A percentile compares a stretch with the other conserved stretches of the same genome.
Conservation (phyloP, 2,888 invertebrate genomes). For the Drosophila putrida region DNA sequence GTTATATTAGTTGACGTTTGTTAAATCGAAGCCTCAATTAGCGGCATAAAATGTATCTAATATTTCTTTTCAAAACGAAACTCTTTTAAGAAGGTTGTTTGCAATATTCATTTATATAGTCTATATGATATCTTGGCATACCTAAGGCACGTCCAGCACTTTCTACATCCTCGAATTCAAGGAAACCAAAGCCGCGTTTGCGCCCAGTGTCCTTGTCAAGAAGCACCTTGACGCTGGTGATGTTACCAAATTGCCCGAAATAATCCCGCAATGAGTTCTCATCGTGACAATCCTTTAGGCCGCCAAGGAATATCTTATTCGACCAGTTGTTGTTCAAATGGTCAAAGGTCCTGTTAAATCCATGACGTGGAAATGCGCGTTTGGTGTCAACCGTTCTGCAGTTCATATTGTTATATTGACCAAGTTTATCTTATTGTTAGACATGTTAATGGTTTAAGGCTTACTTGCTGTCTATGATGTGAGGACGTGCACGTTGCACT, state of each 20-base stretch:
- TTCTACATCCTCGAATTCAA: conserved; percentile 81
- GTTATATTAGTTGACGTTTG: no score
- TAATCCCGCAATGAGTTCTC: conserved; percentile 77
- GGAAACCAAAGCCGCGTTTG: conserved; percentile 83
- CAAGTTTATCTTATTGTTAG: no score
- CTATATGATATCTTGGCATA: conserved; percentile 29
- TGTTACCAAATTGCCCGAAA: conserved; percentile 80
- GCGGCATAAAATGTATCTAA: no score
- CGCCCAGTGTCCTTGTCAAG: conserved; percentile 83
- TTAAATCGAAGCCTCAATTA: no score
- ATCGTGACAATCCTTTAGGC: conserved; percentile 82
- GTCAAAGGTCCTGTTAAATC: conserved; percentile 66
- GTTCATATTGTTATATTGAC: no score
- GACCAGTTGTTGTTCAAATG: conserved; percentile 59
- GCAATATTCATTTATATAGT: no score
- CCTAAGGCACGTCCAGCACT: conserved; percentile 82
- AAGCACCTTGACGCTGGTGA: conserved; percentile 78
- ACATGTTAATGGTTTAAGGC: conserved; percentile 57
- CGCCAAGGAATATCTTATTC: conserved; percentile 83
- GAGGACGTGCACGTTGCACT: conserved; percentile 80
- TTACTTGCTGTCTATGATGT: conserved; percentile 86
- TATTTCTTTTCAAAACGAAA: no score
- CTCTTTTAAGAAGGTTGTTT: no score
- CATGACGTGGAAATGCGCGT: conserved; percentile 81
- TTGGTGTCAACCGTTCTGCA: conserved; percentile 82